Conservation (phyloP, 2,113 vertebrate species). For the Illadopsis cleaveri region DNA sequence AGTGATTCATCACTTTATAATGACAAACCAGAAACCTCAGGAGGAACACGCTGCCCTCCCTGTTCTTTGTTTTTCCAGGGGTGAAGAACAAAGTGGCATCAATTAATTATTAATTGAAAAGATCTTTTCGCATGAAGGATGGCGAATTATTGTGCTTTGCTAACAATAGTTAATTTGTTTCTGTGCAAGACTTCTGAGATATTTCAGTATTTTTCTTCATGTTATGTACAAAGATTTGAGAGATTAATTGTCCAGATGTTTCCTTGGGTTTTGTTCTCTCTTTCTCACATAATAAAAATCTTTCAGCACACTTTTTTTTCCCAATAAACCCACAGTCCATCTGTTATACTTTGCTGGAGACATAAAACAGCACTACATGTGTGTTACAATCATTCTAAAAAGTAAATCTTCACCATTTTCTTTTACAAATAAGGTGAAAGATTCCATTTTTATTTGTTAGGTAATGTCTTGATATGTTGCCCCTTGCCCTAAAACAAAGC, state of each 20-base stretch:
- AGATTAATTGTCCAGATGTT: constrained; percentile 88
- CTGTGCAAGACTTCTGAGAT: constrained; percentile 21
- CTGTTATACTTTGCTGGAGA: constrained; percentile 78
- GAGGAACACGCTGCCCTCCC: neutral
- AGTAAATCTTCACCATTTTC: constrained; percentile 51
- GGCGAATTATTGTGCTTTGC: constrained; percentile 45
- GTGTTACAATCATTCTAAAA: constrained; percentile 30
- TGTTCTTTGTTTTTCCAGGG: neutral
- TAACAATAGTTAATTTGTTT: constrained; percentile 48
- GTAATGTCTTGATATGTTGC: constrained; percentile 27
- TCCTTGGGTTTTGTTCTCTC: constrained; percentile 84
- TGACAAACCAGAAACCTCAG: neutral
- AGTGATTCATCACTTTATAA: constrained; percentile 55
- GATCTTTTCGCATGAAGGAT: constrained; percentile 34
- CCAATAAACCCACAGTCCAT: constrained; percentile 66
- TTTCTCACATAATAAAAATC: constrained; percentile 85
- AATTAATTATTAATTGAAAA: constrained; percentile 72
- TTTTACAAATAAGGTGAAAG: constrained; percentile 59
- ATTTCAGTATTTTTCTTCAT: constrained; percentile 48
- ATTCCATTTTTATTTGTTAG: constrained; percentile 48
- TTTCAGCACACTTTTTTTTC: constrained; percentile 72
- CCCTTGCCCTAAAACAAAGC: constrained; percentile 8
- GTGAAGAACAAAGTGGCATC: constrained; percentile 14
- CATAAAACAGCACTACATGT: constrained; percentile 54
- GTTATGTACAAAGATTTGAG: constrained; percentile 59